Percentiles rank a stretch among this genome's conserved stretches.
phyloP scores from a whole-genome alignment of 2,113 vertebrate genomes.

The Phoenicopterus ruber region DNA sequence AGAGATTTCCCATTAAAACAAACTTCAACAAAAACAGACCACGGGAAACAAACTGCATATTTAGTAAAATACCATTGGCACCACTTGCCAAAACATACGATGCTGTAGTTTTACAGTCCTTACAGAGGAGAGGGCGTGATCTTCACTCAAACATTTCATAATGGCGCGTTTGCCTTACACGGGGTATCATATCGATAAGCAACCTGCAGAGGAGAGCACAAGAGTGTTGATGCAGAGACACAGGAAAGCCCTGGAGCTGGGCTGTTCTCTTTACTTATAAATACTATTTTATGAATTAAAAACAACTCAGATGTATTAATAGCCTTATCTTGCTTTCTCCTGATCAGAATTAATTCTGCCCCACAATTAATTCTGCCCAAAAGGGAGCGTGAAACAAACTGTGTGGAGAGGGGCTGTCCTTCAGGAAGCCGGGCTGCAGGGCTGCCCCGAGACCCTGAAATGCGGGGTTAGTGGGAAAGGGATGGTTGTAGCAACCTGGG shows the following conservation, averaged over 20 bases:
- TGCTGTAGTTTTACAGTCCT: constrained; percentile 20
- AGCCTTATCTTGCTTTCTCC: background rate
- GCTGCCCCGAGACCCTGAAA: background rate
- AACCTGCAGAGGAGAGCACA: constrained; percentile 76
- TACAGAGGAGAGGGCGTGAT: background rate
- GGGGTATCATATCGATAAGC: constrained; percentile 90
- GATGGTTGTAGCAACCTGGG: background rate
- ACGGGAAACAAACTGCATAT: constrained; percentile 54
- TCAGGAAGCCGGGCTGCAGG: background rate
- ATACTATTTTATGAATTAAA: background rate
- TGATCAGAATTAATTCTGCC: background rate
- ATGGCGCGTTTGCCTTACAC: constrained; percentile 89
- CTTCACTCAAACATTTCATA: constrained; percentile 96
- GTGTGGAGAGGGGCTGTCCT: background rate
- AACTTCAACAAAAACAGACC: constrained; percentile 60
- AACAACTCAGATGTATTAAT: background rate
- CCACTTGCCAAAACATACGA: constrained; percentile 34
- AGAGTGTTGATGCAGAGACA: background rate
- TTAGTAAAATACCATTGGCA: constrained; percentile 63
- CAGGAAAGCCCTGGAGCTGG: background rate
- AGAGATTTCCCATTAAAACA: constrained; percentile 43
- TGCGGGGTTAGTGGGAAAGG: background rate
- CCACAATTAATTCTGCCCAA: background rate
- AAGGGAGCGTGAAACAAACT: background rate
- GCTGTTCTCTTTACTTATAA: background rate